A percentile compares a stretch with the other conserved stretches of the same genome.
These are phyloP conservation scores for Sinella curviseta DNA, from an alignment of 1,140 invertebrate genomes.

Conservation along the genomic window DNA sequence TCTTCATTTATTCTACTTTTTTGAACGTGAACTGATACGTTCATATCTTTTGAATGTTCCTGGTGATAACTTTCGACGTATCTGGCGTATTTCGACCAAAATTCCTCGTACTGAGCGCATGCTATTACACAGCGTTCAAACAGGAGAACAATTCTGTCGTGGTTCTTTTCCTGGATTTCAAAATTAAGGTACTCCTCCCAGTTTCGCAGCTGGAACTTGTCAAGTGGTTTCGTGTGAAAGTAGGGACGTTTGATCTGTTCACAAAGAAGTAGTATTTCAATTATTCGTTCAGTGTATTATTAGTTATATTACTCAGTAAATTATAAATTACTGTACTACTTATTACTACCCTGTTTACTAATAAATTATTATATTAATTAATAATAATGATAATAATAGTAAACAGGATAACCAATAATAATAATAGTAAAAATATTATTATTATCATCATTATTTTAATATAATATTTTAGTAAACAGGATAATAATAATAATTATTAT, in stretches of 20 bases:
- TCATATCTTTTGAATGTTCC: constrained; percentile 18
- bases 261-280: constrained; percentile 25
- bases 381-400: no score
- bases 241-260: constrained; percentile 92
- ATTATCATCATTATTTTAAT: no score
- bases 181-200: constrained; percentile 96
- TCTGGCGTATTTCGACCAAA: constrained; percentile 51
- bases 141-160: constrained; percentile 81
- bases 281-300: not conserved
- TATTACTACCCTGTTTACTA: not conserved
- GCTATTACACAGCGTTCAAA: constrained; percentile 96
- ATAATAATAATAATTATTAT: no score
- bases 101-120: constrained; percentile 69
- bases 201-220: constrained; percentile 91
- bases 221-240: constrained; percentile 96
- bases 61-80: constrained; percentile 51
- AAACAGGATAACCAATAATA: no score
- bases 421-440: no score
- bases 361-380: no score
- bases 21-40: constrained; percentile 38
- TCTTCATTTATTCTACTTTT: constrained; percentile 35
- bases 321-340: not conserved
- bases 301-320: constrained; percentile 12
- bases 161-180: constrained; percentile 86
- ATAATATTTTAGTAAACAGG: no score